Evolutionary conservation across 2,113 vertebrate species (phyloP), one percentile per base, ranked within the genome.

Genomic region (Perca schrenkii): DNA sequence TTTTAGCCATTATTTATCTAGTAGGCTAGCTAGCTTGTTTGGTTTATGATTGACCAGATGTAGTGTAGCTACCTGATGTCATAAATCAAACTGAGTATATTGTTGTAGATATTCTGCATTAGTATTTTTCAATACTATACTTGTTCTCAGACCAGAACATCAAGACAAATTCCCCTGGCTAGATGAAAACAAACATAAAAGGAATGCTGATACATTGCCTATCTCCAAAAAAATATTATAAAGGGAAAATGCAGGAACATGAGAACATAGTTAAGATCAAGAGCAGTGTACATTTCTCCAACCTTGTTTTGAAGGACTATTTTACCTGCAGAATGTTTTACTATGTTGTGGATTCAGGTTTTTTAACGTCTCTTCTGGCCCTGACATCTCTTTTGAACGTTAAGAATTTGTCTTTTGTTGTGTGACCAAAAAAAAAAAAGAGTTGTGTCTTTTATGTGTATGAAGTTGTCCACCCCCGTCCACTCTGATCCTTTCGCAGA

Each of bases 101-200:
- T 46, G 66, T 43, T 15, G 49, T 62, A n/a, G 31, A 79, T 63
- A 70, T 54, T 62, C 67, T 62, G 57, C 77, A 8, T 16, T 17
- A 56, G 36, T 56, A 49, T 49, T 25, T 54, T 52, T 50, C 2
- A 50, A 43, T 64, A 34, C 12, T 54, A 8, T 5, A n/a, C 7
- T 53, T 28, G 31, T 22, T 63, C 5, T 52, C 7, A 67, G 49
- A 53, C 54, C 16, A 56, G 58, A 72, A 64, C 14, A 64, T 22
- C 3, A 21, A 82, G 34, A 61, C 22, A 43, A 65, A 58, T 50
- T 58, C 13, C 19, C 6, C 22, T 6, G 13, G 60, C 56, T 15
- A 17, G 34, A 66, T 70, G 6, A 75, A 80, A 34, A 15, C 14
- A 65, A 75, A 65, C 57, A 73, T n/a, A 21, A 78, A 74, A 68